These are phyloP conservation scores for Poeciliopsis presidionis DNA, from an alignment of 2,797 vertebrate species.

Conservation along the genomic window DNA sequence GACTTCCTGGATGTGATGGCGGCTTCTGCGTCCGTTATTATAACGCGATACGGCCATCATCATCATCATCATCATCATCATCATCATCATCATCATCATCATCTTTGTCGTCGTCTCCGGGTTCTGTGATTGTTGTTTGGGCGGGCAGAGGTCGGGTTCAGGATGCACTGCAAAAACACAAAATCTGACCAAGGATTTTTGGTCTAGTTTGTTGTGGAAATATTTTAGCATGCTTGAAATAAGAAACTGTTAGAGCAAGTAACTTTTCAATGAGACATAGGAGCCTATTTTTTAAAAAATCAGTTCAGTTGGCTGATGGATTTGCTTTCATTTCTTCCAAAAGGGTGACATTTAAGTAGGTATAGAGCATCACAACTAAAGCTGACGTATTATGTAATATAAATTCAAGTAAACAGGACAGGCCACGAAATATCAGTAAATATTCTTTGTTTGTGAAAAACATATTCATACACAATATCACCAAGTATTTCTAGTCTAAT, in stretches of 20 bases:
- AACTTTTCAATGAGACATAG: no score
- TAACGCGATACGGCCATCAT: conserved; percentile 11
- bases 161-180: conserved; percentile 16
- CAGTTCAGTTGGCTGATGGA: no score
- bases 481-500: no score
- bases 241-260: no score
- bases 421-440: background rate
- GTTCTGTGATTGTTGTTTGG: conserved; percentile 20
- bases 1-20: conserved; percentile 32
- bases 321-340: background rate
- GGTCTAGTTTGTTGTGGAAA: no score
- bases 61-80: background rate
- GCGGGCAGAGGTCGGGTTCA: conserved; percentile 35
- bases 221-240: no score
- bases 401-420: background rate
- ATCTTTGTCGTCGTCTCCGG: background rate
- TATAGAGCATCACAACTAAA: background rate
- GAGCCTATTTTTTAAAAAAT: no score
- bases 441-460: background rate
- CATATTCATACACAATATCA: background rate
- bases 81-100: no score
- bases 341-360: no score
- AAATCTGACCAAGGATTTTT: no score
- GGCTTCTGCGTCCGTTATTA: conserved; percentile 17
- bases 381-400: no score